Conservation (phyloP, 2,888 invertebrate species). For the Ellobium chinense region DNA sequence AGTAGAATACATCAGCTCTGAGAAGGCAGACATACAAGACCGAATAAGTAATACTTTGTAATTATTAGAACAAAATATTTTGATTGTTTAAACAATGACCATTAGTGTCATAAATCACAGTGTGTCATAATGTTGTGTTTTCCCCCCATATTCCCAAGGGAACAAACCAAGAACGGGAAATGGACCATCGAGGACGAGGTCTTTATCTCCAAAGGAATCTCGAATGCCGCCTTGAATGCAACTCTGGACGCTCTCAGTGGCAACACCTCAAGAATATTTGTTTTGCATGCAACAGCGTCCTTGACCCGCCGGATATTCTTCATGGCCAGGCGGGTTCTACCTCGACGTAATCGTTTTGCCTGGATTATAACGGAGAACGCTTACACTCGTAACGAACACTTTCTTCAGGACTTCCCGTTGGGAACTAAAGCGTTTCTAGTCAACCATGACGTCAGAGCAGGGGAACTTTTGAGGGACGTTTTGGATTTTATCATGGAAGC, state of each 20-base stretch:
- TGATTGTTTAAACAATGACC: too few relatives aligned
- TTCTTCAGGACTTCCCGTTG: constrained; percentile 62
- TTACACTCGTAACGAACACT: constrained; percentile 60
- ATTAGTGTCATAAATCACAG: too few relatives aligned
- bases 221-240: constrained; percentile 50
- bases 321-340: constrained; percentile 50
- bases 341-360: constrained; percentile 60
- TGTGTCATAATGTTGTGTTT: neutral
- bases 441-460: constrained; percentile 59
- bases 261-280: constrained; percentile 65
- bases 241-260: constrained; percentile 51
- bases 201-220: constrained; percentile 55
- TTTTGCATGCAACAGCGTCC: constrained; percentile 67
- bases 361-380: constrained; percentile 76
- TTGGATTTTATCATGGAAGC: constrained; percentile 56
- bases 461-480: constrained; percentile 67
- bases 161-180: constrained; percentile 57
- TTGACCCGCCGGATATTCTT: constrained; percentile 67
- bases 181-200: constrained; percentile 71
- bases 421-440: constrained; percentile 67
- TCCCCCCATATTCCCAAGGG: constrained; percentile 32
- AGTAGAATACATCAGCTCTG: too few relatives aligned
- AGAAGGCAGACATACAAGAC: too few relatives aligned
- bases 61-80: too few relatives aligned
- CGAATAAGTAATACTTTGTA: too few relatives aligned